phyloP scores from a whole-genome alignment of 2,888 invertebrate species.

The Lasioglossum lativentre region DNA sequence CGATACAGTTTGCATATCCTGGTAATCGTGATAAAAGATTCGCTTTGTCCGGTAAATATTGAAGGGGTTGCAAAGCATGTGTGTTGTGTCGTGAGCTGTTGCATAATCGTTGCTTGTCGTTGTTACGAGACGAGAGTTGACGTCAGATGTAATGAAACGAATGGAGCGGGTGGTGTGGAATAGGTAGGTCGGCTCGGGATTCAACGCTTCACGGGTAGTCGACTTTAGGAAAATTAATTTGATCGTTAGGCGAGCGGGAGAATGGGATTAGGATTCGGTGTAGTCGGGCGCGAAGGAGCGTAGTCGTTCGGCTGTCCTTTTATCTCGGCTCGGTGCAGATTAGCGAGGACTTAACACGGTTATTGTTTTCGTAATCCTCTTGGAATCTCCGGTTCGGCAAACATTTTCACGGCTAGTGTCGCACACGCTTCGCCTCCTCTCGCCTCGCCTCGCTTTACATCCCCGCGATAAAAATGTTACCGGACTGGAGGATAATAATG shows the following conservation, averaged over 20 bases:
- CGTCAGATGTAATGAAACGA: slow-evolving; percentile 19
- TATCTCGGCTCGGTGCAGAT: slow-evolving; percentile 62
- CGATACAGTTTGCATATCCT: neutral
- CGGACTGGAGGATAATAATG: slow-evolving; percentile 11
- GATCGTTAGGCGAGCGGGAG: slow-evolving; percentile 57
- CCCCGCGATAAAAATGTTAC: neutral
- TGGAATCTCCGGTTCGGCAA: slow-evolving; percentile 40
- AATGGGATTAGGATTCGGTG: slow-evolving; percentile 65
- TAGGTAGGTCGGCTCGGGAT: neutral
- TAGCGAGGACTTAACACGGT: slow-evolving; percentile 64
- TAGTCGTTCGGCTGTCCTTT: slow-evolving; percentile 59
- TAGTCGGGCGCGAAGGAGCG: slow-evolving; percentile 48
- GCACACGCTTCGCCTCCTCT: neutral
- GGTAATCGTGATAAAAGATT: neutral
- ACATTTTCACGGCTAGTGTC: slow-evolving; percentile 49
- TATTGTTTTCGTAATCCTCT: slow-evolving; percentile 72
- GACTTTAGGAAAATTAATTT: slow-evolving; percentile 63
- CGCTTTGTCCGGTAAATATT: neutral
- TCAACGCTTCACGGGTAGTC: slow-evolving; percentile 52
- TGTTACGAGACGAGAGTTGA: neutral
- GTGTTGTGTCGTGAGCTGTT: neutral
- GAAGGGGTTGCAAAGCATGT: neutral
- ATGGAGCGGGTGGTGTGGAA: neutral
- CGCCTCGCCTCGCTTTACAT: neutral
- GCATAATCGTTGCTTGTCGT: neutral